Percentiles rank a stretch among this genome's conserved stretches.
Conservation (phyloP, 2,797 vertebrate genomes). For the Cirrhinus molitorella region DNA sequence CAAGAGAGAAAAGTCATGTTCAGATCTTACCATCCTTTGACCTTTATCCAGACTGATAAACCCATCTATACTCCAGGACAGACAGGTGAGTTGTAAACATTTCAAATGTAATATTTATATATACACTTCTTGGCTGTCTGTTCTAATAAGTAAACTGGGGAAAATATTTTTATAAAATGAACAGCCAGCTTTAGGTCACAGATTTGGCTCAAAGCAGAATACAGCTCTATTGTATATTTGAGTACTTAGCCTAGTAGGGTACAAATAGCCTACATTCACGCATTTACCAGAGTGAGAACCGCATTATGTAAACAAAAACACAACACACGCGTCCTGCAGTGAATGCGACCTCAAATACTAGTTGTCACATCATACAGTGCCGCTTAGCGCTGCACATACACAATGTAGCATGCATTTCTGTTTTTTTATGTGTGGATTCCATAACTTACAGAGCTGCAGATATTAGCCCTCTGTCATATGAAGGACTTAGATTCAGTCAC, state of each 20-base stretch:
- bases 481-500: no score
- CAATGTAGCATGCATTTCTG: no score
- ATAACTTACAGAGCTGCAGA: no score
- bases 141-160: neutral
- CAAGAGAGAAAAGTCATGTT: slow-evolving; percentile 78
- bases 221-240: neutral
- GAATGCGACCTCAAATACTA: no score
- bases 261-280: neutral
- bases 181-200: no score
- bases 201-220: neutral
- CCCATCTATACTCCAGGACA: slow-evolving; percentile 88
- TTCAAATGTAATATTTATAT: neutral
- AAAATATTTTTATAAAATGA: neutral
- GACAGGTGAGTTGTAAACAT: slow-evolving; percentile 71
- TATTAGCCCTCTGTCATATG: no score
- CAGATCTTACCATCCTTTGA: slow-evolving; percentile 65
- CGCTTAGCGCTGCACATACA: no score
- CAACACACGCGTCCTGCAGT: no score
- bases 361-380: no score
- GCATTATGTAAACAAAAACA: no score
- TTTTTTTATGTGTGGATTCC: no score
- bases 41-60: slow-evolving; percentile 91
- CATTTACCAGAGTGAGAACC: neutral
- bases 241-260: neutral
- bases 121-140: no score